These are phyloP conservation scores for Subacronicta megacephala DNA, from an alignment of 2,888 invertebrate genomes.

Conservation along the genomic window DNA sequence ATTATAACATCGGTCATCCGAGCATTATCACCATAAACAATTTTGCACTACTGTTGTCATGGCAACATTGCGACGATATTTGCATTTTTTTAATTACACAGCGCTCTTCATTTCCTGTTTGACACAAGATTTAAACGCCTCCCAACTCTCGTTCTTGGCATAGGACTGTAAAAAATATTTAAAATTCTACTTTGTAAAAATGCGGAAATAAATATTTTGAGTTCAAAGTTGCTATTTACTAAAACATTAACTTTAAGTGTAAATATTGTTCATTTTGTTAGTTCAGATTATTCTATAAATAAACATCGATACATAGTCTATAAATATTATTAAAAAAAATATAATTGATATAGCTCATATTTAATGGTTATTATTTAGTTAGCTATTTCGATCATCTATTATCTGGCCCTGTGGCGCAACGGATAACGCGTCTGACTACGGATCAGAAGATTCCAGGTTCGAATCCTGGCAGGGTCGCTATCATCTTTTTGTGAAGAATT, in stretches of 20 bases:
- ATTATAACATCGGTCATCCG: no score
- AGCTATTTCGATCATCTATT: constrained; percentile 10
- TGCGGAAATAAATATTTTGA: no score
- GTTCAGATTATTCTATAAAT: no score
- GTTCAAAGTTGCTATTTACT: no score
- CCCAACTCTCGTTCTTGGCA: constrained; percentile 97
- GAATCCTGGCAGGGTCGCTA: constrained; percentile 91
- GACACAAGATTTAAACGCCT: constrained; percentile 96
- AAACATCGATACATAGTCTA: no score
- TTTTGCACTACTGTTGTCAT: constrained; percentile 17
- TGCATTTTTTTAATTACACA: constrained; percentile 69
- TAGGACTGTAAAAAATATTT: constrained; percentile 92
- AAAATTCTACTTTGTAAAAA: no score
- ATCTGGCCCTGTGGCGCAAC: constrained; percentile 91
- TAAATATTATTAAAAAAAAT: background rate
- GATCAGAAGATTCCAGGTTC: constrained; percentile 93
- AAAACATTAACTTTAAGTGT: no score
- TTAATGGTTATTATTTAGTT: background rate
- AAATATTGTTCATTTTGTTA: no score
- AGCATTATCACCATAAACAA: background rate
- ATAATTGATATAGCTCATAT: no score
- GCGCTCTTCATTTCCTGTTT: constrained; percentile 96
- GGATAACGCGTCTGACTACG: constrained; percentile 93
- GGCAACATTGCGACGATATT: constrained; percentile 20
- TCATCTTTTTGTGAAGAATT: constrained; percentile 20